These are phyloP conservation scores for Clusia tigrina DNA, from an alignment of 2,888 invertebrate genomes.

Conservation along the genomic window DNA sequence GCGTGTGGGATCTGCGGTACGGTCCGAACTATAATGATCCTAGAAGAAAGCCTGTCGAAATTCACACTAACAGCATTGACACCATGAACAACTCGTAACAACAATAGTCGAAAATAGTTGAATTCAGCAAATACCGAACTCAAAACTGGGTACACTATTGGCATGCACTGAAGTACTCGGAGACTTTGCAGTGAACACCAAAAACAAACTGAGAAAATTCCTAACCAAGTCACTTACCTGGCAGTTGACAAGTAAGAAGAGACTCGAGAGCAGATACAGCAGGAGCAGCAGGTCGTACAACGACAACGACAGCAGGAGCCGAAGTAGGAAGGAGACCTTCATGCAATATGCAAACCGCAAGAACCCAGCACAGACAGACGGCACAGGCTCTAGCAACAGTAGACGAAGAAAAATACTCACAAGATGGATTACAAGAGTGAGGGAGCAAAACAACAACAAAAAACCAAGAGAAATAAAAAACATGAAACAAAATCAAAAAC, in stretches of 20 bases:
- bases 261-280: not conserved
- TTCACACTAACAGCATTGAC: too few relatives aligned
- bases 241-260: not conserved
- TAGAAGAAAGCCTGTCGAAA: too few relatives aligned
- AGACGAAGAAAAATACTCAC: not conserved
- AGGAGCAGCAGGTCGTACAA: not conserved
- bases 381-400: not conserved
- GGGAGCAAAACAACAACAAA: slow-evolving; percentile 12
- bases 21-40: too few relatives aligned
- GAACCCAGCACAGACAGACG: not conserved
- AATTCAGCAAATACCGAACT: too few relatives aligned
- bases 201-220: not conserved
- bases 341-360: not conserved
- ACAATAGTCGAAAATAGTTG: too few relatives aligned
- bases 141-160: too few relatives aligned
- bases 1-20: too few relatives aligned
- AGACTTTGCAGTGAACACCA: not conserved
- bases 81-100: too few relatives aligned
- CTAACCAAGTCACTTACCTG: slow-evolving; percentile 2
- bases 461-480: slow-evolving; percentile 9
- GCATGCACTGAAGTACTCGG: not conserved
- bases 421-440: slow-evolving; percentile 47
- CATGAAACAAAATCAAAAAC: slow-evolving; percentile 16
- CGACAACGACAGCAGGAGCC: too few relatives aligned
- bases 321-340: too few relatives aligned